Conservation (phyloP, 1,140 invertebrate genomes). For the Brachionus asplanchnoidis region DNA sequence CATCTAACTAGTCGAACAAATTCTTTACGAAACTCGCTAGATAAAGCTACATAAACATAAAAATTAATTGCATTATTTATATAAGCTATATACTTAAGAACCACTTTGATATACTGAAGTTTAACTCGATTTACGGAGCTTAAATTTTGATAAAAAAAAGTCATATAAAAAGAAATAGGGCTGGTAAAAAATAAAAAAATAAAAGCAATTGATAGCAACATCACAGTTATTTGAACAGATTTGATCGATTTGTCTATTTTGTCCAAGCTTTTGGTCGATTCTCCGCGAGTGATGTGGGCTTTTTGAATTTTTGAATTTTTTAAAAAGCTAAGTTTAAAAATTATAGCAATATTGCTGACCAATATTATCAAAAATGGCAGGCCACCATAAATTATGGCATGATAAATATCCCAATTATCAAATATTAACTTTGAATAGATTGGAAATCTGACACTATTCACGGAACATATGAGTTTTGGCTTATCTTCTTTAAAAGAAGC, state of each 20-base stretch:
- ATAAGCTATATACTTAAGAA: not conserved
- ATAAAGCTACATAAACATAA: constrained; percentile 7
- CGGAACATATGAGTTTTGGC: not conserved
- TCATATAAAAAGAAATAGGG: constrained; percentile 17
- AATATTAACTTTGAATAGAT: constrained; percentile 1
- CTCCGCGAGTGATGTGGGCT: not conserved
- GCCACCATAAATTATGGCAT: not conserved
- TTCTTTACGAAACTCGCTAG: constrained; percentile 6
- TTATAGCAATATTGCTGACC: not conserved
- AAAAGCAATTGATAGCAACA: not conserved
- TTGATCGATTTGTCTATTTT: constrained; percentile 27
- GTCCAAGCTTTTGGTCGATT: not conserved
- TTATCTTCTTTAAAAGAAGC: not conserved
- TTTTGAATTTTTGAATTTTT: not conserved
- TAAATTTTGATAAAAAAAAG: not conserved
- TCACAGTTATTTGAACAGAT: constrained; percentile 3
- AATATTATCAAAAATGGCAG: constrained; percentile 8
- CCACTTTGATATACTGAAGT: not conserved
- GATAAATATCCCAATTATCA: constrained; percentile 18
- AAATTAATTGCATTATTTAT: constrained; percentile 27
- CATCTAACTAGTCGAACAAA: not conserved
- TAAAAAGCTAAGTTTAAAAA: not conserved
- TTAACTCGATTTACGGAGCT: not conserved
- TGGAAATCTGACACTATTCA: not conserved
- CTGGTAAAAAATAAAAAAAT: constrained; percentile 12